These are phyloP conservation scores for Gallinago solitaria DNA, from an alignment of 2,797 vertebrate species.

Conservation along the genomic window DNA sequence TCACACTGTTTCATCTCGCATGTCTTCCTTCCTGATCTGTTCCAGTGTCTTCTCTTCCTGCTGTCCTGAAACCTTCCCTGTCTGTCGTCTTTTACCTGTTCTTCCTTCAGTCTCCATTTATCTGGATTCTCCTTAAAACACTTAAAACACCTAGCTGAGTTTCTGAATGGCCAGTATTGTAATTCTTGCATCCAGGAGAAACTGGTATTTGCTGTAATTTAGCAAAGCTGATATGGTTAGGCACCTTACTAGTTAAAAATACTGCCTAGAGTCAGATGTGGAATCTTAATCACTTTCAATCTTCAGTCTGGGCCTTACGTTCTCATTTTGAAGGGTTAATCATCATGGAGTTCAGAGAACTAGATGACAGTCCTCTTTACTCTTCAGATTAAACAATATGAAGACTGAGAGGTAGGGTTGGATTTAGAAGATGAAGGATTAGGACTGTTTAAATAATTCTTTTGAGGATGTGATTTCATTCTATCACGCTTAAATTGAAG, in stretches of 20 bases:
- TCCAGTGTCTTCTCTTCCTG: background rate
- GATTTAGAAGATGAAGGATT: slow-evolving; percentile 59
- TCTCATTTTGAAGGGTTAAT: slow-evolving; percentile 35
- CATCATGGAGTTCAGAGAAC: background rate
- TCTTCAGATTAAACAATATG: slow-evolving; percentile 28
- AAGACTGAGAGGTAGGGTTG: slow-evolving; percentile 21
- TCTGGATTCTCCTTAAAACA: background rate
- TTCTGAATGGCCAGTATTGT: background rate
- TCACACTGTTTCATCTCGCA: background rate
- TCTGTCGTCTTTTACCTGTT: background rate
- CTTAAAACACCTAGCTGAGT: background rate
- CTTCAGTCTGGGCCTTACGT: background rate
- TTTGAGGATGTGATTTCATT: slow-evolving; percentile 43
- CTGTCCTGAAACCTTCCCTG: background rate
- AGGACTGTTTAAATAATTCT: slow-evolving; percentile 47
- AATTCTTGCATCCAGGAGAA: background rate
- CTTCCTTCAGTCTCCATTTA: background rate
- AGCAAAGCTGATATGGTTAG: background rate
- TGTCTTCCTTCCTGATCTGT: background rate
- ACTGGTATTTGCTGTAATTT: background rate
- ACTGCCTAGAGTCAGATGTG: rapidly evolving
- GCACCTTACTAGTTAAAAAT: background rate
- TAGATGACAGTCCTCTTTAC: background rate
- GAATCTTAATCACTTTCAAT: background rate
- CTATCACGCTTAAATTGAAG: slow-evolving; percentile 24